Conservation (phyloP, 2,797 vertebrate species). For the Crocodylus rhombifer region DNA sequence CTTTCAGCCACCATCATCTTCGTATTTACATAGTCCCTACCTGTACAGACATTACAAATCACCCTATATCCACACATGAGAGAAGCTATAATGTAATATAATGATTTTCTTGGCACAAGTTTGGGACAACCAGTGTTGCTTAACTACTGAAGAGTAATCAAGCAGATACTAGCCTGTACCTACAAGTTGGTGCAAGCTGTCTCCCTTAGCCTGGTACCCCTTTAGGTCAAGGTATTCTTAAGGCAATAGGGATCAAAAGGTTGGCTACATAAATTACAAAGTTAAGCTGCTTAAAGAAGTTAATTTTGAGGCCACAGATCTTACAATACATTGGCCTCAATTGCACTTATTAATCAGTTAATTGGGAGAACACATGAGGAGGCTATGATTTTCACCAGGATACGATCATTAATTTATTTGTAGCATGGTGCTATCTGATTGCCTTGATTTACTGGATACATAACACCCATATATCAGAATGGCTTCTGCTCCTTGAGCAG, state of each 20-base stretch:
- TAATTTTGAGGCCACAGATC: neutral
- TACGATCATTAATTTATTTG: neutral
- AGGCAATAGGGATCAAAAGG: no score
- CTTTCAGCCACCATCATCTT: neutral
- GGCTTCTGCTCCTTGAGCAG: neutral
- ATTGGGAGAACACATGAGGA: neutral
- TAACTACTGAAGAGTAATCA: neutral
- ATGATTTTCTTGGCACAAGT: neutral
- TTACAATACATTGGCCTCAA: neutral
- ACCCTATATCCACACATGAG: no score
- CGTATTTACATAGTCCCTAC: neutral
- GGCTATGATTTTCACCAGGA: neutral
- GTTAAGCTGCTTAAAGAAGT: neutral
- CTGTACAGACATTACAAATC: neutral
- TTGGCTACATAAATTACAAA: neutral
- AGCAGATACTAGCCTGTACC: neutral
- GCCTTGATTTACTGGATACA: neutral
- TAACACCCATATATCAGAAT: neutral
- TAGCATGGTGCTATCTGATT: neutral
- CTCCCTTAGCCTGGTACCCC: no score
- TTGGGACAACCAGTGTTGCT: fast-evolving
- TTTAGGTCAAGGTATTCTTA: no score
- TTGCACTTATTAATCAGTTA: neutral
- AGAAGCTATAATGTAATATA: neutral
- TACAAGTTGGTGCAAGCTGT: neutral